Evolutionary conservation across 2,113 vertebrate genomes (phyloP), one percentile per base, ranked within the genome.

Genomic region (Actenoides lindsayi): DNA sequence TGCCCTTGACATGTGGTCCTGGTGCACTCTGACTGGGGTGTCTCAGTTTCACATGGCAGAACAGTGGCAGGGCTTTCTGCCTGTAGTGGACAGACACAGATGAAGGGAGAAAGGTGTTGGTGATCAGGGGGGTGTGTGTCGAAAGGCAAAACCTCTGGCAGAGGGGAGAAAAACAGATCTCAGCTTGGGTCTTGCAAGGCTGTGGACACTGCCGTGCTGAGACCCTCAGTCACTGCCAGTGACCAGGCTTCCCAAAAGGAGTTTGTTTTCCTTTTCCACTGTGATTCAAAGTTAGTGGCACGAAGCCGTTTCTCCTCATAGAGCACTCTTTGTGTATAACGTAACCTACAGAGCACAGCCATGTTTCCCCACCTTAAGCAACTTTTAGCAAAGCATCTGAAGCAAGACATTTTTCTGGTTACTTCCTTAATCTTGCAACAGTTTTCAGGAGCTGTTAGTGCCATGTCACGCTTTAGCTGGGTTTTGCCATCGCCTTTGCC

Each of bases 391-490:
- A 83, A 76, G 18, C 18, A 11, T 74, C 62, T 39, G 82, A 93
- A 85, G 67, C 42, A 95, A 94, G 48, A 93, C 24, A 9, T 30
- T 42, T 37, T 87, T 76, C 65, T 89, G 51, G 44, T 94, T 96
- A 53, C 82, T 96, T 95, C 85, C 83, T 93, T 80, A 16, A 59
- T 95, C 70, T 83, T 89, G 57, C 71, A 84, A 79, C 42, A 91
- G 51, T 42, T 85, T 71, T 74, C 35, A 37, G 68, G 59, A 87
- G 56, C 77, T 92, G 42, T 80, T 67, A 59, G 65, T 74, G 46
- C 35, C 71, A 39, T 1, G 2, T 65, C 44, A 25, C 39, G 3
- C 56, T 68, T 24, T 1, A 71, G 11, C 21, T 39, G 56, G 56
- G 53, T 64, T 94, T 60, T 92, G 75, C 76, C 33, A 19, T 37